Base-by-base conservation (phyloP, 2,888 invertebrate genomes). In the Monochamus alternatus region DNA sequence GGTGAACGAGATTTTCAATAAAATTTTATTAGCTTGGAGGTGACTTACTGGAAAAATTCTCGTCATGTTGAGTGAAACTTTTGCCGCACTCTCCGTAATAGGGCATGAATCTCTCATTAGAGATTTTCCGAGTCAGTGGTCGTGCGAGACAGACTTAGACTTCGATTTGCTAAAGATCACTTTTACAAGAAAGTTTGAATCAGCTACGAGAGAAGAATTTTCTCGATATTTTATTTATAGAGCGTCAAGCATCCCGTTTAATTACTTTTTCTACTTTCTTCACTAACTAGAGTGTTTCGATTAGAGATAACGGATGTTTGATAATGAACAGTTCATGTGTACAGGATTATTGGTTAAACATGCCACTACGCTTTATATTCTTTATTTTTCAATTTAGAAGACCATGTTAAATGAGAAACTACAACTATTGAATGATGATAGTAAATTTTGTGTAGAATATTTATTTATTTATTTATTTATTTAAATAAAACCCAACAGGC, bases 151-250 rank as follows among this genome's bases (percentile, higher is more conserved):
- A 51, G 10, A 51, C 55, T 55, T n/a, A 5, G n/a, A 55, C 55
- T 55, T 55, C n/a, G 55, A 55, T 55, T 55, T 55, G 55, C 22
- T 55, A 55, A 55, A 55, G 55, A 55, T 55, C 55, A 55, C 55
- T 55, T n/a, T 55, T 22, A 55, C 55, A 55, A n/a, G 55, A 55
- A 55, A 55, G 55, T 55, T 5, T n/a, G 38, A 5, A 38, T 47
- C 14, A 55, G n/a, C 55, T 55, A 47, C 55, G 14, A 55, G 55
- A 3, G n/a, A 55, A 14, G 22, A 55, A 14, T 55, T 55, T 55
- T 55, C 12, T 55, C 4, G 55, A 55, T 55, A 7, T n/a, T 14
- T 55, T 7, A 14, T 55, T 55, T 55, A 5, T 14, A n/a, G n/a
- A 7, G 7, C n/a, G 55, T 55, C n/a, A 55, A 55, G 10, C 55